Conservation (phyloP, 2,113 vertebrate genomes). For the Poecilia latipinna region DNA sequence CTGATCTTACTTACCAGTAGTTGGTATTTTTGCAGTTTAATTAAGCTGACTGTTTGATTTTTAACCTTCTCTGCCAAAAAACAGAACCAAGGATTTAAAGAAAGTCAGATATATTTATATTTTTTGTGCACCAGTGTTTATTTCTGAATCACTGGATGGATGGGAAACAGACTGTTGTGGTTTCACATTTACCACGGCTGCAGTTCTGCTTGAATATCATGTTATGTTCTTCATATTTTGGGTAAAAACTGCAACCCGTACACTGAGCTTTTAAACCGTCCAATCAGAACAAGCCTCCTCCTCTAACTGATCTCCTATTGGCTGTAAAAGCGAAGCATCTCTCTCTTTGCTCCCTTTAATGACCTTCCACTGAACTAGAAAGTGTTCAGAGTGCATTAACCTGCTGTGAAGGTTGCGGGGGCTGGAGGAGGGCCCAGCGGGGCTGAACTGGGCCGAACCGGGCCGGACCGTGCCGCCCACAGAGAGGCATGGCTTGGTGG, state of each 20-base stretch:
- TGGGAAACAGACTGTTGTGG: not conserved
- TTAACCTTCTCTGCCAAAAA: not conserved
- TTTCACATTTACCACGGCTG: not conserved
- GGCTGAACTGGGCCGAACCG: constrained; percentile 12
- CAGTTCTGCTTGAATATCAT: too few relatives aligned
- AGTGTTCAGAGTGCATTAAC: constrained; percentile 32
- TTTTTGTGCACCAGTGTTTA: not conserved
- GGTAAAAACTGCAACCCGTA: not conserved
- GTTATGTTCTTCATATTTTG: too few relatives aligned
- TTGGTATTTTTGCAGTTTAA: too few relatives aligned
- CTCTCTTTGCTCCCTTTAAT: not conserved
- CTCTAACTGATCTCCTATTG: constrained; percentile 1
- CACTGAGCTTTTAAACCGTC: not conserved
- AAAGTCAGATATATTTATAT: not conserved
- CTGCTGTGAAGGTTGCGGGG: constrained; percentile 54
- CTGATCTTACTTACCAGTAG: too few relatives aligned
- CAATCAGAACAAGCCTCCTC: not conserved
- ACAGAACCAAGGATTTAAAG: not conserved
- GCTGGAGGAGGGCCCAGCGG: constrained; percentile 55
- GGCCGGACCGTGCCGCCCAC: constrained; percentile 64
- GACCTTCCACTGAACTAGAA: constrained; percentile 30
- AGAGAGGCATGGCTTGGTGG: constrained; percentile 62
- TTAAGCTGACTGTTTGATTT: not conserved
- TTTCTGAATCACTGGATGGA: not conserved
- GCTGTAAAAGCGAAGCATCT: constrained; percentile 13